Base-by-base conservation (phyloP, 2,888 invertebrate genomes). In the Diaperis boleti region DNA sequence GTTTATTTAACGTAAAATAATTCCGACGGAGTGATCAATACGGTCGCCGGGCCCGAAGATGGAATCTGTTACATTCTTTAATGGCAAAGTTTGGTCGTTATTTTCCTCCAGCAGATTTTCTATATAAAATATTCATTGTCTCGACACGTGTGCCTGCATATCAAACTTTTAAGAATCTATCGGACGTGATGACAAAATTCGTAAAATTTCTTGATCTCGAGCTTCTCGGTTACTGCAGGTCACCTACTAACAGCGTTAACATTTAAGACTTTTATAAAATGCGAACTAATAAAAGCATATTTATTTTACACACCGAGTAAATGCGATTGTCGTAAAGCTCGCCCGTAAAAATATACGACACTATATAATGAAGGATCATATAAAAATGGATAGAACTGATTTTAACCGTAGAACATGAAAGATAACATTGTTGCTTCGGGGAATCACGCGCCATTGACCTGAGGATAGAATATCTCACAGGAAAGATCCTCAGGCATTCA, bases 311-410 rank as follows among this genome's bases (percentile, higher is more conserved):
- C 29, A 62, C 41, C 33, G 31, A 47, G 18, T 62, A 62, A 62
- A 56, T 31, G 62, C 17, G 56, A 31, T 11, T 20, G 45, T 49
- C 62, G 11, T 62, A 62, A 62, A 56, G 47, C 37, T 45, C 17
- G 8, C 17, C 29, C 56, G 22, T 56, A 56, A 56, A 49, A 62
- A 41, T 56, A 62, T 41, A 56, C 42, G 55, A 42, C 49, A 39
- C 42, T 41, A 56, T 62, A 60, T 62, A 49, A 62, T 62, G 56
- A 56, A 62, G 56, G 44, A 39, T 49, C 39, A 31, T 62, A 62
- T 62, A 62, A 62, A 62, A 62, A 62, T 56, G 55, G 56, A 56
- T 26, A 39, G 62, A 20, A 62, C 62, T 56, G 62, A 62, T 62
- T 62, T 62, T 62, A 55, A 47, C 55, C 31, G 20, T 42, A 26